Conservation (phyloP, 1,140 invertebrate species). For the Dendrolimus punctatus region DNA sequence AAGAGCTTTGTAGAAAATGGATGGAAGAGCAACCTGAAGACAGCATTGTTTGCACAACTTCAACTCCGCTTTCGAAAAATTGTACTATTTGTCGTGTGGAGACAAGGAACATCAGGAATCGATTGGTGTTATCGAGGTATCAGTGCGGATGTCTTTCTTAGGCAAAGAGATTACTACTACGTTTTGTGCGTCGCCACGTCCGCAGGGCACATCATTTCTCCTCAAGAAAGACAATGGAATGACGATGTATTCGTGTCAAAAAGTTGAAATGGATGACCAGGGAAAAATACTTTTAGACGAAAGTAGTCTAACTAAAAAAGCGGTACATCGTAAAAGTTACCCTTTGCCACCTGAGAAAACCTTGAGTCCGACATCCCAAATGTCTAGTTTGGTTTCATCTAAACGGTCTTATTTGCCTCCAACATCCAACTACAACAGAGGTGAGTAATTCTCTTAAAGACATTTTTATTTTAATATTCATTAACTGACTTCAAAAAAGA, state of each 20-base stretch:
- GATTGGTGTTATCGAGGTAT: constrained; percentile 55
- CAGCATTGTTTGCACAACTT: constrained; percentile 56
- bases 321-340: constrained; percentile 13
- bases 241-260: constrained; percentile 54
- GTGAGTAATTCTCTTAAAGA: not conserved
- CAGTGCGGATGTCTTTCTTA: constrained; percentile 54
- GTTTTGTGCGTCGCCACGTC: constrained; percentile 40
- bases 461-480: no score
- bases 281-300: constrained; percentile 61
- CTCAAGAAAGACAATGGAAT: constrained; percentile 53
- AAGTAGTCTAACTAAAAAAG: constrained; percentile 37
- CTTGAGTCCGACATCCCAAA: constrained; percentile 39
- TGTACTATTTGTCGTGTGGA: constrained; percentile 50
- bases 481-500: no score
- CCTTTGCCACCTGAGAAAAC: constrained; percentile 18
- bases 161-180: constrained; percentile 61
- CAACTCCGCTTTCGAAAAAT: constrained; percentile 50
- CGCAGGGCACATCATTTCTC: constrained; percentile 37
- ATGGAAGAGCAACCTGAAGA: constrained; percentile 44
- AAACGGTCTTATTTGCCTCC: constrained; percentile 14
- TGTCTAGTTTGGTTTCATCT: constrained; percentile 24
- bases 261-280: constrained; percentile 58
- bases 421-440: constrained; percentile 6
- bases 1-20: constrained; percentile 58
- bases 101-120: constrained; percentile 37